Evolutionary conservation across 2,888 invertebrate genomes (phyloP).

Genomic region (Ditylenchus weischeri): DNA sequence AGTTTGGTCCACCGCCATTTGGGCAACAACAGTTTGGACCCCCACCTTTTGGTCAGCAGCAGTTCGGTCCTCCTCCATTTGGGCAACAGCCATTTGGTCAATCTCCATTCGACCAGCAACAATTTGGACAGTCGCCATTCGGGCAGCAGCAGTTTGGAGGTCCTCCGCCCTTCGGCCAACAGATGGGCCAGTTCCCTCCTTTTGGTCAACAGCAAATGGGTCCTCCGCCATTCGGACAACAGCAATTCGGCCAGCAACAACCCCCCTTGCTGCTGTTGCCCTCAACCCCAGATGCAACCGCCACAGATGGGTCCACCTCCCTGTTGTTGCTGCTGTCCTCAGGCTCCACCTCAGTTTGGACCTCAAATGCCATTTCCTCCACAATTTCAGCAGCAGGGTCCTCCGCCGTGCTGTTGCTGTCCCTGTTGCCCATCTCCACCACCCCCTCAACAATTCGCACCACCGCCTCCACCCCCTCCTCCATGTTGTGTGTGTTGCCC

Average conservation of each 20-base stretch:
- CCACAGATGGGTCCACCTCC: slow-evolving; percentile 8
- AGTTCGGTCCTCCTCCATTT: background rate
- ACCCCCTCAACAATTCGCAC: no score
- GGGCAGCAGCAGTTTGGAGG: background rate
- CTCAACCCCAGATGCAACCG: slow-evolving; percentile 4
- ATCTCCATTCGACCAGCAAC: no score
- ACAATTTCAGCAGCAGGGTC: slow-evolving; percentile 1
- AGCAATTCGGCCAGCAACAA: slow-evolving; percentile 7
- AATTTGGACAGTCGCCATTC: no score
- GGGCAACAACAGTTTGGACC: background rate
- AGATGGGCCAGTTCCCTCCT: background rate
- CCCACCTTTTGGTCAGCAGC: background rate
- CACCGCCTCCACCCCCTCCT: no score
- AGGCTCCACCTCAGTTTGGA: background rate
- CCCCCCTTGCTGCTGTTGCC: slow-evolving; percentile 9
- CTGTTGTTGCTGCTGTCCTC: slow-evolving; percentile 8
- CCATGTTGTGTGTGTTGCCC: no score
- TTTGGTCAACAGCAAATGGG: background rate
- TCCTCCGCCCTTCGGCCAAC: background rate
- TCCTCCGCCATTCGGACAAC: background rate
- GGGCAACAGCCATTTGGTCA: no score
- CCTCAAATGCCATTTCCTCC: background rate
- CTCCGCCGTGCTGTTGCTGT: background rate
- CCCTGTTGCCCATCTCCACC: background rate
- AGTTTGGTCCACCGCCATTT: background rate